Percentiles rank a stretch among this genome's conserved stretches.
phyloP scores from a whole-genome alignment of 1,140 invertebrate species.

The Pseudoatta argentina region DNA sequence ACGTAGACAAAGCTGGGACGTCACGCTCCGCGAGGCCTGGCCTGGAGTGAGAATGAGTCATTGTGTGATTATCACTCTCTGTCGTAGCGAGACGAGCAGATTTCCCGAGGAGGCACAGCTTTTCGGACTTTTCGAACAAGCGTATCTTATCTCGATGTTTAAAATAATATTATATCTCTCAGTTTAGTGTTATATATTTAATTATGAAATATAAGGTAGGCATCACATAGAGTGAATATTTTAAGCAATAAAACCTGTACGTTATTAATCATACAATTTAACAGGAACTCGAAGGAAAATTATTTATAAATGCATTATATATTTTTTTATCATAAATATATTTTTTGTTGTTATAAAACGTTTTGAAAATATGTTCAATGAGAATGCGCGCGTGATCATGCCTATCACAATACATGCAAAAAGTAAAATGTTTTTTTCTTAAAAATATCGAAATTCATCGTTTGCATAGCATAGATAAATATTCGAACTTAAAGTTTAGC shows the following conservation, averaged over 20 bases:
- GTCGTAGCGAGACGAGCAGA: conserved; percentile 45
- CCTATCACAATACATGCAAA: conserved; percentile 18
- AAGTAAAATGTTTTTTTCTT: neutral
- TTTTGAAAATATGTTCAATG: conserved; percentile 2
- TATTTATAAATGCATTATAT: neutral
- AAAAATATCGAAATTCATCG: neutral
- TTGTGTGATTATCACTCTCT: conserved; percentile 70
- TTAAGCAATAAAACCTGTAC: neutral
- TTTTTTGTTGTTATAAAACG: conserved; percentile 35
- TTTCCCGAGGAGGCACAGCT: conserved; percentile 53
- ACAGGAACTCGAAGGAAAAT: neutral
- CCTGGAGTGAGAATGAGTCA: conserved; percentile 75
- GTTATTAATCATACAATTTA: neutral
- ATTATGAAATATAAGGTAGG: neutral
- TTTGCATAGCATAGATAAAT: neutral
- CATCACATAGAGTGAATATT: neutral
- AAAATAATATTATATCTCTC: neutral
- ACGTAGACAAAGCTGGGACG: conserved; percentile 77
- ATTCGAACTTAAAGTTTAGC: conserved; percentile 23
- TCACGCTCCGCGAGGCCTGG: conserved; percentile 71
- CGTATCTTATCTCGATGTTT: neutral
- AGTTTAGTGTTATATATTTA: neutral
- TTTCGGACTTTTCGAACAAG: conserved; percentile 37
- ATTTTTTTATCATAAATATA: conserved; percentile 53
- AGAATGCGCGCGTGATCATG: neutral